These are phyloP conservation scores for Plagiodera versicolora DNA, from an alignment of 2,888 invertebrate species.

Conservation along the genomic window DNA sequence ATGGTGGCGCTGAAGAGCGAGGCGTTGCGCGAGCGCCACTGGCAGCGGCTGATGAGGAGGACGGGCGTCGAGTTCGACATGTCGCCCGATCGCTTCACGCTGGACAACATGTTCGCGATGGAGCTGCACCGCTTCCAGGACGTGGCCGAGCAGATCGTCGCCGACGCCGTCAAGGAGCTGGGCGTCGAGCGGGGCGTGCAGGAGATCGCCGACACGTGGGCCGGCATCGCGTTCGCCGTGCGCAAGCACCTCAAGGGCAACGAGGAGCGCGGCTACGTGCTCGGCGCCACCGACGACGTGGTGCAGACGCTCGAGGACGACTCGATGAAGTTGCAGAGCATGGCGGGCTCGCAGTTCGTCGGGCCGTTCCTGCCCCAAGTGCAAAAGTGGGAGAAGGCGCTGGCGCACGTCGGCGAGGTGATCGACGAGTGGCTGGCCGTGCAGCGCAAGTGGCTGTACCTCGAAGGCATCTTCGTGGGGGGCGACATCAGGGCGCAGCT, in stretches of 20 bases:
- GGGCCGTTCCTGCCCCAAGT: constrained; percentile 84
- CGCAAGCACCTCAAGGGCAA: constrained; percentile 69
- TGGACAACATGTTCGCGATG: constrained; percentile 93
- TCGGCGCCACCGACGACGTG: constrained; percentile 81
- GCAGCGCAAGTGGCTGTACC: constrained; percentile 88
- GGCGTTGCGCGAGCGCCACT: constrained; percentile 86
- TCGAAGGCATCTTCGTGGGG: constrained; percentile 90
- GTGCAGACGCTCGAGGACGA: constrained; percentile 79
- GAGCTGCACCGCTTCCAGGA: constrained; percentile 81
- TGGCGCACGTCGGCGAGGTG: constrained; percentile 72
- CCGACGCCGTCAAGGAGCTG: constrained; percentile 85
- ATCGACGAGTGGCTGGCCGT: constrained; percentile 85
- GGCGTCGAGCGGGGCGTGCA: constrained; percentile 87
- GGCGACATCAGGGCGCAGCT: constrained; percentile 85
- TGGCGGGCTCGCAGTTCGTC: constrained; percentile 88
- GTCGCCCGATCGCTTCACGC: constrained; percentile 80
- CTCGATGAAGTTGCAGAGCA: constrained; percentile 86
- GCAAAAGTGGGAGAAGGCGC: constrained; percentile 81
- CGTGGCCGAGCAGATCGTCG: constrained; percentile 83
- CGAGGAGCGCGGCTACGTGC: constrained; percentile 70
- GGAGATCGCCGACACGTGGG: constrained; percentile 80
- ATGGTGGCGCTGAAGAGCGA: constrained; percentile 92
- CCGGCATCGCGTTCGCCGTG: constrained; percentile 64
- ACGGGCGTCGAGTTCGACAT: constrained; percentile 85
- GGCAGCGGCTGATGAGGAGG: constrained; percentile 85